Base-by-base conservation (phyloP, 2,888 invertebrate genomes). In the Crioceris asparagi region DNA sequence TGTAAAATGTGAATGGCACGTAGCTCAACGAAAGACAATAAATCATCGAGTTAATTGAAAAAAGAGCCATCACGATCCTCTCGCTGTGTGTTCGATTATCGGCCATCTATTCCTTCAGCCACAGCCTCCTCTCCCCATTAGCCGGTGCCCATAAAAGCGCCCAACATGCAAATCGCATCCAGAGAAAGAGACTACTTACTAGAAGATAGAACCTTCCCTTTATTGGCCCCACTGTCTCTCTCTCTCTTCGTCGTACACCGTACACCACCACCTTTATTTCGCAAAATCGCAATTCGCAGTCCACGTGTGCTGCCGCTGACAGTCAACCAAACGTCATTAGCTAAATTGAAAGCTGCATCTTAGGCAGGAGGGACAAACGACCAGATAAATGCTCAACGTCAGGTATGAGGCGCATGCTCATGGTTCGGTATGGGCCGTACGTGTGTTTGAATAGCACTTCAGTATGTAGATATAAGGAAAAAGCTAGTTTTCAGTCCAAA, bases 261-360 rank as follows among this genome's bases (percentile, higher is more conserved):
- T 35, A 17, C 7, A 27, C 32, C 10, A 15, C 15, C 32, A 32
- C 17, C 32, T 32, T 15, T 11, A 32, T 38, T 43, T 57, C 50
- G 52, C 53, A 53, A 59, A 57, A 59, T 59, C 57, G 58, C 57
- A 51, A 58, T 56, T 57, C 56, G 54, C 58, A 59, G 60, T 59
- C 59, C 57, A 54, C 60, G 62, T 62, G 50, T 62, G 62, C 61
- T 59, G 56, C 60, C 60, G 10, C 10, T 17, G 64, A 64, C 64
- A 63, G 62, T 61, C 62, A 60, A 62, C 59, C 60, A 62, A 62
- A 63, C 61, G 62, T 64, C 64, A 64, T 64, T 64, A 64, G 64
- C 62, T 57, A 64, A 64, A 64, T 64, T 64, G 64, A 64, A 64
- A 63, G 64, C 62, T 62, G 63, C 64, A 64, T 64, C 62, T 64